phyloP scores from a whole-genome alignment of 2,797 vertebrate genomes.

The Dipus sagitta region DNA sequence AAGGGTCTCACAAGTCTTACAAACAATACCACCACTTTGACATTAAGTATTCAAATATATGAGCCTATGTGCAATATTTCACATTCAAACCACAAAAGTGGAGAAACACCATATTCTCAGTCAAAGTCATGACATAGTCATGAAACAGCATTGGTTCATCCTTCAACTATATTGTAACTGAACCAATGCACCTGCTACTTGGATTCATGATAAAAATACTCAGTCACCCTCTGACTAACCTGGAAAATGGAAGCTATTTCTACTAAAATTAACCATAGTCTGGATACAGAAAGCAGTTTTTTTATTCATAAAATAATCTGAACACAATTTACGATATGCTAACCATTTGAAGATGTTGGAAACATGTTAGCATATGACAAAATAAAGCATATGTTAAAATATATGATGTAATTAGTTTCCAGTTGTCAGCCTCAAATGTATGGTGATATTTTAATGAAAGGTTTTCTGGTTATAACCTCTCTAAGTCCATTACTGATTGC shows the following conservation, averaged over 20 bases:
- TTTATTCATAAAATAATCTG: neutral
- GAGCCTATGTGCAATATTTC: no score
- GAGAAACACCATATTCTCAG: neutral
- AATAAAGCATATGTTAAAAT: neutral
- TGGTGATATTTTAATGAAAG: neutral
- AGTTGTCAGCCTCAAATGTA: neutral
- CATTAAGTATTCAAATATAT: no score
- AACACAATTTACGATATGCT: neutral
- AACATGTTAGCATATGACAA: neutral
- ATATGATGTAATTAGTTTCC: no score
- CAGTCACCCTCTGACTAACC: neutral
- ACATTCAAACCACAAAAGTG: no score
- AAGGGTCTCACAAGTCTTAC: no score
- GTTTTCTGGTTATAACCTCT: neutral
- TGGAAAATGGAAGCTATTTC: neutral
- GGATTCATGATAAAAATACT: neutral
- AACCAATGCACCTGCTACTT: fast-evolving
- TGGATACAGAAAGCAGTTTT: neutral
- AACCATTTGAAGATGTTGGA: neutral
- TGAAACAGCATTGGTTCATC: neutral
- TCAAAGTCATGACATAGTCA: neutral
- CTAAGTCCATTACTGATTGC: neutral
- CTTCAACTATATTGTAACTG: neutral
- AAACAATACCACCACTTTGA: no score
- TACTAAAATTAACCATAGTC: neutral